Evolutionary conservation across 2,113 vertebrate genomes (phyloP).

Genomic region (Macaca fascicularis): T2T-MFA8v1.1 NC_088388.1:1119001-1119500

Average conservation of each 20-base stretch:
- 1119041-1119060: constrained; percentile 84
- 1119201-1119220: not conserved
- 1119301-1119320: too few relatives aligned
- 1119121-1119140: constrained; percentile 91
- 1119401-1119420: fast-evolving
- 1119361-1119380: not conserved
- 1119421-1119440: fast-evolving
- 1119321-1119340: fast-evolving
- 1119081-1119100: constrained; percentile 84
- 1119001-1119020: constrained; percentile 90
- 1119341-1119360: not conserved
- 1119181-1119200: not conserved
- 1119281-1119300: fast-evolving
- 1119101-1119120: constrained; percentile 89
- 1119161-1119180: fast-evolving
- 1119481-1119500: too few relatives aligned
- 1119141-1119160: constrained; percentile 78
- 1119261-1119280: fast-evolving
- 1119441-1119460: fast-evolving
- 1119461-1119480: not conserved
- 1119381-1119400: not conserved
- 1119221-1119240: fast-evolving
- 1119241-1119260: not conserved
- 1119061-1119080: constrained; percentile 89
- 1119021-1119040: constrained; percentile 82